Conservation (phyloP, 1,140 invertebrate species). For the Psilanteris sp. region DNA sequence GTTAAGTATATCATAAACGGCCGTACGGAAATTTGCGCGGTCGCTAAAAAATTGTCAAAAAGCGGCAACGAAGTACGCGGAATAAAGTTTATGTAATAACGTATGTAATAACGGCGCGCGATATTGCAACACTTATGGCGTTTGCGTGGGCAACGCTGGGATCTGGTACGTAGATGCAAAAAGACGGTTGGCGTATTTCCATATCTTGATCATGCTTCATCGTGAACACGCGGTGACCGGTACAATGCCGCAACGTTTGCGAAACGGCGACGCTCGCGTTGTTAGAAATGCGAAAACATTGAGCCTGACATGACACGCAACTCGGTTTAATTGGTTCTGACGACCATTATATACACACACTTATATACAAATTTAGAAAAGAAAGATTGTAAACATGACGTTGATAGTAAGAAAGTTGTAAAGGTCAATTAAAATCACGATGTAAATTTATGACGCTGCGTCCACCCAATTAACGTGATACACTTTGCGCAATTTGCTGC, state of each 20-base stretch:
- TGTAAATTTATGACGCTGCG: conserved; percentile 43
- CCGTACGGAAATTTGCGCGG: conserved; percentile 12
- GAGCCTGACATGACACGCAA: conserved; percentile 60
- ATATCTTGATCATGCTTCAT: conserved; percentile 66
- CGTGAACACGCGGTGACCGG: conserved; percentile 63
- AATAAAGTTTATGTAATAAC: conserved; percentile 46
- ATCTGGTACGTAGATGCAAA: conserved; percentile 62
- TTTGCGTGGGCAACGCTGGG: conserved; percentile 62
- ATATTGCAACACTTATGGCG: conserved; percentile 62
- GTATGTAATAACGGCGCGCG: conserved; percentile 54
- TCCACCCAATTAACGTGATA: conserved; percentile 48
- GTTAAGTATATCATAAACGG: too few relatives aligned
- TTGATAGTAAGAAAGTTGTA: conserved; percentile 42
- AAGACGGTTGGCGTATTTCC: conserved; percentile 65
- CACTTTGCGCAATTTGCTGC: conserved; percentile 28
- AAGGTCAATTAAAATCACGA: conserved; percentile 60
- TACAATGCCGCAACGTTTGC: conserved; percentile 63
- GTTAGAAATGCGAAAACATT: conserved; percentile 64
- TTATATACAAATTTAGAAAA: conserved; percentile 56
- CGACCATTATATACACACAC: conserved; percentile 55
- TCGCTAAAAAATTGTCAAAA: conserved; percentile 12
- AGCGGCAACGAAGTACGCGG: conserved; percentile 23
- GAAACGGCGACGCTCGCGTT: conserved; percentile 56
- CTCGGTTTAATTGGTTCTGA: conserved; percentile 63
- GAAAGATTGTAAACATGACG: conserved; percentile 47